Conservation (phyloP, 2,113 vertebrate genomes). For the Psilopsiagon aymara region DNA sequence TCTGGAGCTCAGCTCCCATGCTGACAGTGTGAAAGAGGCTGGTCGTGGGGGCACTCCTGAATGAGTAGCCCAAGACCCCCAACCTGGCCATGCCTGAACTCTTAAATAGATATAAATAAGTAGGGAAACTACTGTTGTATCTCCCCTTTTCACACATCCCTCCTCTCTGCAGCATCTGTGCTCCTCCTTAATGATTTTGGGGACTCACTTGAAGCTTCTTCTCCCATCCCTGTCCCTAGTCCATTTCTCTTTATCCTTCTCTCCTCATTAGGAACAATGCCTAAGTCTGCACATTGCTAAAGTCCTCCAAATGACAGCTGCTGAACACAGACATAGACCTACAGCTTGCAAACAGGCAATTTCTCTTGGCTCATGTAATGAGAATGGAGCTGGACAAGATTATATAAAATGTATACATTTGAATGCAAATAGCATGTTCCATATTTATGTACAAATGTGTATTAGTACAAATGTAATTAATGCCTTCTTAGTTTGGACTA, state of each 20-base stretch:
- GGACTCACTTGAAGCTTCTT: neutral
- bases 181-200: neutral
- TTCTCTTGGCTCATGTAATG: neutral
- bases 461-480: neutral
- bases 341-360: neutral
- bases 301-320: neutral
- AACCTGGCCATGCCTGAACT: neutral
- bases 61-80: neutral
- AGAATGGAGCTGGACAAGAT: neutral
- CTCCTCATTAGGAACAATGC: neutral
- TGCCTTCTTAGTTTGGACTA: neutral
- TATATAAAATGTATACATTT: neutral
- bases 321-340: neutral
- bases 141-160: neutral
- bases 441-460: neutral
- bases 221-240: neutral
- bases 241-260: neutral
- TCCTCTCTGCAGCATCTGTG: neutral
- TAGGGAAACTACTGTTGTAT: neutral
- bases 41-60: neutral
- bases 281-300: neutral
- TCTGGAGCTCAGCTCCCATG: neutral
- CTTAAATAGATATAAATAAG: neutral
- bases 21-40: rapidly evolving
- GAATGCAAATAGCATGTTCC: neutral